These are phyloP conservation scores for Stercorarius parasiticus DNA, from an alignment of 2,113 vertebrate species.

Conservation along the genomic window DNA sequence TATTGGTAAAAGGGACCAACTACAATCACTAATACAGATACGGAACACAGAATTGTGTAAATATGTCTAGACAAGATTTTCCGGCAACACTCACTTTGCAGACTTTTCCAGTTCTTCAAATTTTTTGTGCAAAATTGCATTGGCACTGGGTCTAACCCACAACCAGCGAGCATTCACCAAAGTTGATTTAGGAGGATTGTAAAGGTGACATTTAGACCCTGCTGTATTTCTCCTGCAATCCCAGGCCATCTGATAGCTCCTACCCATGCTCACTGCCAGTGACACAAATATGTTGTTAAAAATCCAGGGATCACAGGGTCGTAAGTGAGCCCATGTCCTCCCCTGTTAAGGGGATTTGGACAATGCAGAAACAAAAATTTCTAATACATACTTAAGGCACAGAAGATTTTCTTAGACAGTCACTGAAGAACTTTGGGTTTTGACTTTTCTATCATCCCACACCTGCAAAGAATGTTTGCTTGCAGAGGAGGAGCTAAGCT, in stretches of 20 bases:
- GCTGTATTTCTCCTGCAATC: background rate
- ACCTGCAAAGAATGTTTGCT: background rate
- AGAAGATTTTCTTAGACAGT: background rate
- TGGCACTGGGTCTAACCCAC: background rate
- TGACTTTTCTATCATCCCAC: background rate
- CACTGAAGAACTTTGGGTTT: background rate
- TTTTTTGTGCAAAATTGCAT: background rate
- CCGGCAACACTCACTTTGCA: background rate
- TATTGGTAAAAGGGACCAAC: background rate
- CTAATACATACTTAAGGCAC: background rate
- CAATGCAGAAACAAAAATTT: background rate
- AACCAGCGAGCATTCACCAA: fast-evolving
- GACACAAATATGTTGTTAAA: background rate
- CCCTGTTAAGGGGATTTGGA: background rate
- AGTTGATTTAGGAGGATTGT: background rate
- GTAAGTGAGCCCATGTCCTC: background rate
- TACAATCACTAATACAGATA: background rate
- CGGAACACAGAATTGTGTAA: background rate
- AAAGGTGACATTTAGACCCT: background rate
- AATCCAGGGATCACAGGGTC: background rate
- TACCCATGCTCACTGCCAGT: background rate
- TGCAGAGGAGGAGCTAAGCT: background rate
- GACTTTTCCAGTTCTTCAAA: background rate
- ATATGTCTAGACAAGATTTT: background rate
- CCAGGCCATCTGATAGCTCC: background rate